These are phyloP conservation scores for Drosophila erecta DNA, from an alignment of 1,140 invertebrate species.

Conservation along the genomic window DNA sequence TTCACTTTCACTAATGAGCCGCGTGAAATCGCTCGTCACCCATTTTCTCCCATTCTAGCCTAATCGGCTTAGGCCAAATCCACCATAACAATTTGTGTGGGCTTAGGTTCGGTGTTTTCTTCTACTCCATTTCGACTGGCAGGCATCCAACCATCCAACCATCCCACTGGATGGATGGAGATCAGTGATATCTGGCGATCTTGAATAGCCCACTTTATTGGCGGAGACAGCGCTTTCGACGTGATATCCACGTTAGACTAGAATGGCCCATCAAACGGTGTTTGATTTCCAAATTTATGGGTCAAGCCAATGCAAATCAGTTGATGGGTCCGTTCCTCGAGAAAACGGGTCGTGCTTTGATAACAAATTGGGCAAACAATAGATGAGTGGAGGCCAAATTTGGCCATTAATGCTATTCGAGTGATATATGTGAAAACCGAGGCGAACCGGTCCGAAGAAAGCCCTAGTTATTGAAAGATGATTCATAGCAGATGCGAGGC, in stretches of 20 bases:
- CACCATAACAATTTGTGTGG: conserved; percentile 36
- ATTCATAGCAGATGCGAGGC: conserved; percentile 5
- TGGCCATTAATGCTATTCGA: conserved; percentile 25
- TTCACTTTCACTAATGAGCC: conserved; percentile 65
- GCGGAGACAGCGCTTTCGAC: conserved; percentile 47
- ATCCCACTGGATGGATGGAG: conserved; percentile 22
- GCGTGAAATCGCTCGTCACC: conserved; percentile 45
- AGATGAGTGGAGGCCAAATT: conserved; percentile 14
- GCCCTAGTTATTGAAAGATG: conserved; percentile 7
- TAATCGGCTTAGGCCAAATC: conserved; percentile 47
- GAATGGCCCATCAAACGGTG: conserved; percentile 59
- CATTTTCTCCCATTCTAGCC: conserved; percentile 45
- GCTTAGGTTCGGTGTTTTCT: conserved; percentile 31
- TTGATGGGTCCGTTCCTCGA: conserved; percentile 43
- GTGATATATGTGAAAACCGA: conserved; percentile 18
- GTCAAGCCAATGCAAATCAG: conserved; percentile 68
- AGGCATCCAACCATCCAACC: not conserved
- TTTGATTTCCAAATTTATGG: conserved; percentile 74
- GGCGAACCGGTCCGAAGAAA: conserved; percentile 14
- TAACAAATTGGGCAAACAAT: conserved; percentile 55
- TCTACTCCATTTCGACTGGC: conserved; percentile 28
- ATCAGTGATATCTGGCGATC: conserved; percentile 41
- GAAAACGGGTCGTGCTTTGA: conserved; percentile 60
- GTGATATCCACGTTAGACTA: conserved; percentile 40
- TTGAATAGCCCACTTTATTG: conserved; percentile 45